phyloP scores from a whole-genome alignment of 2,888 invertebrate genomes.

The Papilio protenor region DNA sequence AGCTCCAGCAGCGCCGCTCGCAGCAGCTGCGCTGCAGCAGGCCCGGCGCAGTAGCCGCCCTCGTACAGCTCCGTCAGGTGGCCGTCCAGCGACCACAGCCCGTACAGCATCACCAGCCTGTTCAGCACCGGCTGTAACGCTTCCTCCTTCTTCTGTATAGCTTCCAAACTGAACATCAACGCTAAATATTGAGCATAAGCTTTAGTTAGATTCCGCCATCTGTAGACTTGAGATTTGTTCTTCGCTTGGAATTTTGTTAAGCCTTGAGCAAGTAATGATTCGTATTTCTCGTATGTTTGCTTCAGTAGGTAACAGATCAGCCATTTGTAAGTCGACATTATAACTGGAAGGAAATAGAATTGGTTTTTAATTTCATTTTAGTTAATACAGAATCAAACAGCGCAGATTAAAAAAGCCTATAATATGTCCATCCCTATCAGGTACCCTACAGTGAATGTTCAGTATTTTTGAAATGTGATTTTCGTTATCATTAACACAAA shows the following conservation, averaged over 20 bases:
- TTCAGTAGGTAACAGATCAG: slow-evolving; percentile 91
- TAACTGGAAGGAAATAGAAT: slow-evolving; percentile 80
- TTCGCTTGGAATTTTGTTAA: slow-evolving; percentile 90
- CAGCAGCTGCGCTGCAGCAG: slow-evolving; percentile 84
- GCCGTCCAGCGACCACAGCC: slow-evolving; percentile 85
- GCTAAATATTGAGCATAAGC: slow-evolving; percentile 90
- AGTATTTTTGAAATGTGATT: too few species aligned
- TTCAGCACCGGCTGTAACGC: slow-evolving; percentile 79
- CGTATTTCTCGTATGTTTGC: slow-evolving; percentile 86
- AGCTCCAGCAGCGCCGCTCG: slow-evolving; percentile 87
- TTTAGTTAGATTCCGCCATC: slow-evolving; percentile 89
- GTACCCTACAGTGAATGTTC: too few species aligned
- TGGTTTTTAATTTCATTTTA: slow-evolving; percentile 9
- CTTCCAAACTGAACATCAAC: slow-evolving; percentile 80
- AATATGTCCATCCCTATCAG: too few species aligned
- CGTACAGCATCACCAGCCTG: slow-evolving; percentile 70
- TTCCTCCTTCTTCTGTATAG: slow-evolving; percentile 69
- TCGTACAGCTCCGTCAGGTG: slow-evolving; percentile 90
- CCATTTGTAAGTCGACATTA: slow-evolving; percentile 91
- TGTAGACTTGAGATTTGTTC: slow-evolving; percentile 92
- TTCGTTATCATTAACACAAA: too few species aligned
- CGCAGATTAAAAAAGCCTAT: too few species aligned
- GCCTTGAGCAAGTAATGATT: slow-evolving; percentile 81
- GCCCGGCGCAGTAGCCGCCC: slow-evolving; percentile 84
- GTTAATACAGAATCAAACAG: neutral